phyloP scores from a whole-genome alignment of 2,888 invertebrate genomes.

The Lottia scabra region DNA sequence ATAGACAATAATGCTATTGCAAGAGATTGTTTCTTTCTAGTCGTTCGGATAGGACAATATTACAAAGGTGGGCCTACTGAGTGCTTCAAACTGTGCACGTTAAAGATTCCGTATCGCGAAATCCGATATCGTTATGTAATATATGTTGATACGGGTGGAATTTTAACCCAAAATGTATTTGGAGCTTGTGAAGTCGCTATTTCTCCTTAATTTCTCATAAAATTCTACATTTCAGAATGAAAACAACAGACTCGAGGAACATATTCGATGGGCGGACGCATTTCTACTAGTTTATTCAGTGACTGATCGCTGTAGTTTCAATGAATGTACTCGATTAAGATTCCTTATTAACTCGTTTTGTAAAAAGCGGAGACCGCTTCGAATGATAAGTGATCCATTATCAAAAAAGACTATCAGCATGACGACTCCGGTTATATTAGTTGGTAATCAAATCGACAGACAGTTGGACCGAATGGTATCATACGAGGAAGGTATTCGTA shows the following conservation, averaged over 20 bases:
- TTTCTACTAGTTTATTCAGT: constrained; percentile 89
- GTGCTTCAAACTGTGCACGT: no score
- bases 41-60: no score
- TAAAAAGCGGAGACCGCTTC: constrained; percentile 36
- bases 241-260: constrained; percentile 75
- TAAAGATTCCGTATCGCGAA: no score
- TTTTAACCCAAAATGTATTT: no score
- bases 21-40: no score
- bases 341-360: constrained; percentile 63
- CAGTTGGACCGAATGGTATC: constrained; percentile 81
- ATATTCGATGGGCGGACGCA: constrained; percentile 90
- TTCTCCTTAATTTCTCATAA: no score
- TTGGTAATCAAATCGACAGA: constrained; percentile 86
- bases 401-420: constrained; percentile 25
- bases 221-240: constrained; percentile 45
- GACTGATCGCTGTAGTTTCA: constrained; percentile 87
- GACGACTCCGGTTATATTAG: constrained; percentile 78
- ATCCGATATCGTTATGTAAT: no score
- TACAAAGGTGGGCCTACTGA: no score
- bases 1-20: no score
- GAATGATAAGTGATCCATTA: constrained; percentile 22
- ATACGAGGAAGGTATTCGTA: constrained; percentile 42
- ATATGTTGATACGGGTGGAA: no score
- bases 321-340: constrained; percentile 57
- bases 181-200: no score